Conservation (phyloP, 1,140 invertebrate genomes). For the Megalopta genalis region DNA sequence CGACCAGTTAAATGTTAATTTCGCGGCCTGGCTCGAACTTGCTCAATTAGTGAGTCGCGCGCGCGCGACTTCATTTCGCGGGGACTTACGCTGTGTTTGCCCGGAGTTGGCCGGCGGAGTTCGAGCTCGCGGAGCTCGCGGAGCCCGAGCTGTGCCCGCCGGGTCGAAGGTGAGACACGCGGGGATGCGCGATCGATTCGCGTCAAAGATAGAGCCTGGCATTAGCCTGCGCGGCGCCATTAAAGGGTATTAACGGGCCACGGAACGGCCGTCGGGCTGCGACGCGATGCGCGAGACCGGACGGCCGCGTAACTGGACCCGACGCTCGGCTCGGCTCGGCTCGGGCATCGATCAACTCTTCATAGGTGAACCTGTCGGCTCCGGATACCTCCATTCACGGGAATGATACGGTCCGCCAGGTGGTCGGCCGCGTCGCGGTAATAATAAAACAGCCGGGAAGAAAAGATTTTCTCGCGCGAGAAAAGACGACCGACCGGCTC, state of each 20-base stretch:
- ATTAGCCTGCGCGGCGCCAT: not conserved
- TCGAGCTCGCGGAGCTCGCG: not conserved
- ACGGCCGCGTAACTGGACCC: not conserved
- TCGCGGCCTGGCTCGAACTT: constrained; percentile 62
- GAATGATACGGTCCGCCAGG: not conserved
- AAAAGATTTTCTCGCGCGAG: too few species aligned
- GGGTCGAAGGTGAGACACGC: not conserved
- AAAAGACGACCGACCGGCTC: too few species aligned
- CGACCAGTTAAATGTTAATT: constrained; percentile 73
- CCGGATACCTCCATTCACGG: too few species aligned
- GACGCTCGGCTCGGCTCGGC: not conserved
- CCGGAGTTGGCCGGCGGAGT: not conserved
- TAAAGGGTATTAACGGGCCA: not conserved
- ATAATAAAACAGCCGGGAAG: not conserved
- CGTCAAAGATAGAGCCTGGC: not conserved
- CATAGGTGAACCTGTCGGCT: not conserved
- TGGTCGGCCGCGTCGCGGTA: not conserved
- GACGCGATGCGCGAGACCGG: not conserved
- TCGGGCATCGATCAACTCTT: not conserved
- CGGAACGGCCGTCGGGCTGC: too few species aligned
- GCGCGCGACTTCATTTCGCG: constrained; percentile 64
- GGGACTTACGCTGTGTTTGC: not conserved
- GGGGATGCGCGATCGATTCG: not conserved
- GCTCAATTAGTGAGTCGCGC: constrained; percentile 70
- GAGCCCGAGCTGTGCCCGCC: too few species aligned